These are phyloP conservation scores for Drosophila paulistorum DNA, from an alignment of 1,140 invertebrate genomes.

Conservation along the genomic window DNA sequence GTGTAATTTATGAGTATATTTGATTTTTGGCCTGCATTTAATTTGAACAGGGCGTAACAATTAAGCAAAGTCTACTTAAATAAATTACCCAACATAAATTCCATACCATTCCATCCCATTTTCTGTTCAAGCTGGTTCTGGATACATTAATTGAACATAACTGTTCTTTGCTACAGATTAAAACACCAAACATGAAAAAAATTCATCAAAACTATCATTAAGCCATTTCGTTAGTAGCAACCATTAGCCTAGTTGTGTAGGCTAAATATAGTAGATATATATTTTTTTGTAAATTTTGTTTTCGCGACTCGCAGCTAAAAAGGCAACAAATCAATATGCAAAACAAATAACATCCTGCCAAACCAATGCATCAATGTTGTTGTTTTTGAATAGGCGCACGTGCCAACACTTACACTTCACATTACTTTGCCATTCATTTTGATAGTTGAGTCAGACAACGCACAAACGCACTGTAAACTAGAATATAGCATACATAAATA, in stretches of 20 bases:
- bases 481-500: slow-evolving; percentile 23
- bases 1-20: slow-evolving; percentile 54
- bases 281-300: neutral
- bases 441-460: neutral
- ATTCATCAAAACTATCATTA: neutral
- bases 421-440: slow-evolving; percentile 23
- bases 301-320: neutral
- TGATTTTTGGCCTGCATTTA: slow-evolving; percentile 36
- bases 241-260: neutral
- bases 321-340: slow-evolving; percentile 14
- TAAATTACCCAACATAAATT: slow-evolving; percentile 60
- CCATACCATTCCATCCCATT: neutral
- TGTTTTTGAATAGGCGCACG: slow-evolving; percentile 40
- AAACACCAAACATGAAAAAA: neutral
- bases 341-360: slow-evolving; percentile 14
- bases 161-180: neutral
- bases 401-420: slow-evolving; percentile 38
- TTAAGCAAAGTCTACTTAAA: slow-evolving; percentile 42
- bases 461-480: slow-evolving; percentile 13
- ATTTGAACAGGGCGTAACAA: slow-evolving; percentile 40
- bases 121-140: too few relatives aligned
- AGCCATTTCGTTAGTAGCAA: neutral
- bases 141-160: neutral
- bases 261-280: neutral
- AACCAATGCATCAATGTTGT: slow-evolving; percentile 36